Base-by-base conservation (phyloP, 2,113 vertebrate species). In the Cololabis saira region DNA sequence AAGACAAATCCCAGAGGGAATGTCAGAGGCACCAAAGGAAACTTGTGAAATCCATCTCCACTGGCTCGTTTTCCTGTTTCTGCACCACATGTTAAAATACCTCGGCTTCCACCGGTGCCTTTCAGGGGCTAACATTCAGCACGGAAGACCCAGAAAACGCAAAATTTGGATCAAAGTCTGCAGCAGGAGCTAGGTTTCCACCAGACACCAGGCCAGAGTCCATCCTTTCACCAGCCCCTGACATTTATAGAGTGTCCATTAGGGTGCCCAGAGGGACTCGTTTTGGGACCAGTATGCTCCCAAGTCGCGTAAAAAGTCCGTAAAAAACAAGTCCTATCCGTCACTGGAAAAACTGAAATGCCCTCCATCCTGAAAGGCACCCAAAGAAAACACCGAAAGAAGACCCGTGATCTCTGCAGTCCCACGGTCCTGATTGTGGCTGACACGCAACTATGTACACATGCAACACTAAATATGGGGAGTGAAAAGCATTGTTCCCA, bases 1-100 rank as follows among this genome's bases (percentile, higher is more conserved):
- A 66, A 68, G 80, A 84, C 86, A 86, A 67, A 9, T 80, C 88
- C 87, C 90, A 80, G 18, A 67, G 89, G 87, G 82, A 77, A 82
- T 87, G 78, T 87, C 82, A 73, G 62, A 62, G 58, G 67, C 65
- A 55, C 50, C 61, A 67, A 77, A 74, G 83, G 84, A 89, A 89
- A 78, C 83, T 76, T 71, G 83, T 83, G 80, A 90, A 89, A 87
- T 79, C 65, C 55, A 76, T 78, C 62, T 55, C 76, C 60, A 33
- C 41, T 48, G 53, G 48, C 57, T 75, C 24, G 24, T 55, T 69
- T 45, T 68, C 30, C 54, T 55, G 61, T 27, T 61, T 61, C 37
- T 71, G 41, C 33, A 6, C 54, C 74, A 70, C 54, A 80, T 70
- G 73, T 76, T 64, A 72, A 84, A 76, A 79, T 61, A 72, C 74